Conservation (phyloP, 2,113 vertebrate species). For the Crotalus tigris region DNA sequence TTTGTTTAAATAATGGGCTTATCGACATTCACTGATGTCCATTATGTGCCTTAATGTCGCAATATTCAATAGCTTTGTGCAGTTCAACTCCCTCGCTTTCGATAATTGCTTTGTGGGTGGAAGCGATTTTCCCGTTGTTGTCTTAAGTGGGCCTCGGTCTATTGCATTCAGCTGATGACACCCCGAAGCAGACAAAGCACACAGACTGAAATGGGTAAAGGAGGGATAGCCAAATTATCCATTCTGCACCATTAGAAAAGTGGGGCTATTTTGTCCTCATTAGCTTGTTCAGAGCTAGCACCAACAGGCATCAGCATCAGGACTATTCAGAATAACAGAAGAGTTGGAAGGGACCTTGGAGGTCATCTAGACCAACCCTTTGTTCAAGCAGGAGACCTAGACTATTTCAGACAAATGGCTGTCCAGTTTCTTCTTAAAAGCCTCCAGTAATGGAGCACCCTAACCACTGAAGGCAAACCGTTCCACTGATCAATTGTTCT, state of each 20-base stretch:
- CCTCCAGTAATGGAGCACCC: not conserved
- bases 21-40: constrained; percentile 5
- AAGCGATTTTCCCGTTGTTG: not conserved
- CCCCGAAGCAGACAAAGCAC: not conserved
- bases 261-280: not conserved
- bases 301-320: not conserved
- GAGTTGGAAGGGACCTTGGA: not conserved
- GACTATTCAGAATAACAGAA: not conserved
- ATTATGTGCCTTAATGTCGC: constrained; percentile 1
- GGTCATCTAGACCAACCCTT: not conserved
- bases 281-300: not conserved
- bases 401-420: not conserved
- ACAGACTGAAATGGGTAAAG: not conserved
- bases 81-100: not conserved
- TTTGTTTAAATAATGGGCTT: constrained; percentile 15
- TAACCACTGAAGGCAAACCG: not conserved
- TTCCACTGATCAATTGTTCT: not conserved
- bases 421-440: not conserved
- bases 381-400: not conserved
- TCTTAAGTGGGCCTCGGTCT: not conserved
- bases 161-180: constrained; percentile 1
- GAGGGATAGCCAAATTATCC: not conserved
- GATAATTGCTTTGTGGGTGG: constrained; percentile 29
- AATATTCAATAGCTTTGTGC: constrained; percentile 1
- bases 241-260: not conserved